Evolutionary conservation across 2,797 vertebrate species (phyloP).

Genomic region (Sebastes oblongus): DNA sequence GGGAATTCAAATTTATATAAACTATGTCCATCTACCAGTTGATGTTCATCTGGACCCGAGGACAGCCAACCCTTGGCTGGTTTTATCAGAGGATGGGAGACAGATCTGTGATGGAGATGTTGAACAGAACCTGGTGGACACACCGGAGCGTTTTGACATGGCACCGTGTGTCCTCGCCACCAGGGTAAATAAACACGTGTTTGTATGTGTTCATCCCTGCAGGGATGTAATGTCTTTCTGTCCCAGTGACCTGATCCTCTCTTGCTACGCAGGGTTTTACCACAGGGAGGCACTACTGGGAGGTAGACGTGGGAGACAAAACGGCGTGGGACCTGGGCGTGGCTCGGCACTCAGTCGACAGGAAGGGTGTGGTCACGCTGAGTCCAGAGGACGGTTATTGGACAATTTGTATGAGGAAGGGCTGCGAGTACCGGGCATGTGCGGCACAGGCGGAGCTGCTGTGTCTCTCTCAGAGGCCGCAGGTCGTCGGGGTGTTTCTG

Average conservation of each 20-base stretch:
- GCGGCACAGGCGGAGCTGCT: constrained; percentile 66
- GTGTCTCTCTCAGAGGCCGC: constrained; percentile 43
- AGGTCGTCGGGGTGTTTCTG: constrained; percentile 71
- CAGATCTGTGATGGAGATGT: constrained; percentile 71
- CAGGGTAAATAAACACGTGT: constrained; percentile 34
- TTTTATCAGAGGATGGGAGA: constrained; percentile 76
- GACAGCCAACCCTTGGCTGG: constrained; percentile 83
- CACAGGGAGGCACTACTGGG: constrained; percentile 83
- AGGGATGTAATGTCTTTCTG: not conserved
- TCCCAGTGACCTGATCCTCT: not conserved
- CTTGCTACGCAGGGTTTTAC: constrained; percentile 72
- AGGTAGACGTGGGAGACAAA: constrained; percentile 80
- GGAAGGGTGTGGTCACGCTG: constrained; percentile 80
- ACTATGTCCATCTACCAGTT: constrained; percentile 57
- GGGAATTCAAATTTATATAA: not conserved
- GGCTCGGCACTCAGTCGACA: constrained; percentile 69
- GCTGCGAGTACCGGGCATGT: constrained; percentile 75
- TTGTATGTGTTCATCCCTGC: not conserved
- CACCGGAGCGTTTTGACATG: constrained; percentile 77
- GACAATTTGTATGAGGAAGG: constrained; percentile 74
- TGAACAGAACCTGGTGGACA: constrained; percentile 62
- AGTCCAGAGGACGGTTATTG: constrained; percentile 77
- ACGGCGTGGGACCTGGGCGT: constrained; percentile 86
- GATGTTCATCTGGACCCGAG: constrained; percentile 80
- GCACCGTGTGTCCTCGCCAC: constrained; percentile 81